Conservation (phyloP, 2,888 invertebrate species). For the Heliconius aoede region DNA sequence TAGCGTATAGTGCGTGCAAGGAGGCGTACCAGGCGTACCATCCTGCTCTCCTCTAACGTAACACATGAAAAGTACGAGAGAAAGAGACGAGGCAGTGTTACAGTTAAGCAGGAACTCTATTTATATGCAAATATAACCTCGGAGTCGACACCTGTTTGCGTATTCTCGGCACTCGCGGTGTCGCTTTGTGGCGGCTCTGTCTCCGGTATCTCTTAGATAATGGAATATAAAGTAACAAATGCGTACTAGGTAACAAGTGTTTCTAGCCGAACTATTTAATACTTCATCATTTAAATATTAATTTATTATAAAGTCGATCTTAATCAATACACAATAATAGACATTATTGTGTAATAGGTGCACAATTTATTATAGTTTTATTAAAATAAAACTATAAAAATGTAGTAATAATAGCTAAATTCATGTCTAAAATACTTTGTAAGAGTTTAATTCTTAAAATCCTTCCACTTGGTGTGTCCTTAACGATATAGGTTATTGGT, state of each 20-base stretch:
- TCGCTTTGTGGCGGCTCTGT: constrained; percentile 77
- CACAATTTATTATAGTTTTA: background rate
- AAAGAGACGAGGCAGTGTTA: constrained; percentile 79
- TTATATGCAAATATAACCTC: constrained; percentile 84
- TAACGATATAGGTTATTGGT: constrained; percentile 24
- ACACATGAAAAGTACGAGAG: constrained; percentile 65
- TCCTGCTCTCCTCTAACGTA: constrained; percentile 71
- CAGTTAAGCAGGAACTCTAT: constrained; percentile 84
- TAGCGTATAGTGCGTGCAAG: constrained; percentile 71
- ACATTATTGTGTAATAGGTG: background rate
- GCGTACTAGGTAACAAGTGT: constrained; percentile 50
- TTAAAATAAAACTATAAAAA: background rate
- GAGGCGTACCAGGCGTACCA: constrained; percentile 73
- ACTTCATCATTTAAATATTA: constrained; percentile 34
- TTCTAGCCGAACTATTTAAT: constrained; percentile 48
- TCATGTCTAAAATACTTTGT: constrained; percentile 1
- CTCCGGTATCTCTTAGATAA: constrained; percentile 75
- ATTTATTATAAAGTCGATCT: background rate
- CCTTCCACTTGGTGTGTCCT: constrained; percentile 5
- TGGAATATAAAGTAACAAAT: constrained; percentile 59
- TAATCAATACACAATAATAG: background rate
- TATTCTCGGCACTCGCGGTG: constrained; percentile 77
- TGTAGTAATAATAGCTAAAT: constrained; percentile 35
- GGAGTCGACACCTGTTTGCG: constrained; percentile 83
- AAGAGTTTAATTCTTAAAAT: background rate